phyloP scores from a whole-genome alignment of 2,797 vertebrate species.

The Acridotheres tristis region DNA sequence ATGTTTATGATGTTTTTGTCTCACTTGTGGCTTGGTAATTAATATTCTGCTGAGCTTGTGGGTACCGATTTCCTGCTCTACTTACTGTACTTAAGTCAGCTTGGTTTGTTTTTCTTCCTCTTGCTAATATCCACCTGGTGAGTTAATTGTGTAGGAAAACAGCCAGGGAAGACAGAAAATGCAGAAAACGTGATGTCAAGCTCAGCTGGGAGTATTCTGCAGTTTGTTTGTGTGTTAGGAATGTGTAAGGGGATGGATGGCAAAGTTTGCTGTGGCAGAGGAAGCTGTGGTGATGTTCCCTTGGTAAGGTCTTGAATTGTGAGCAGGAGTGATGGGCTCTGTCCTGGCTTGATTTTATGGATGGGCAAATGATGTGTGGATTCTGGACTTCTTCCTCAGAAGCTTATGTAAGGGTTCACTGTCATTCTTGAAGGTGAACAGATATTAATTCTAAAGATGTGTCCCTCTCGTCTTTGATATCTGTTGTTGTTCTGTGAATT shows the following conservation, averaged over 20 bases:
- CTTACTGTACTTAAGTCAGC: constrained; percentile 37
- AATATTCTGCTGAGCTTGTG: constrained; percentile 35
- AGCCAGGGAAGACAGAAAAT: neutral
- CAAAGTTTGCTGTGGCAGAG: neutral
- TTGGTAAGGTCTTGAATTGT: neutral
- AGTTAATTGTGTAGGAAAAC: constrained; percentile 35
- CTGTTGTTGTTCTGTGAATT: neutral
- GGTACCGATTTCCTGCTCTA: constrained; percentile 44
- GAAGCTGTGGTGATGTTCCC: neutral
- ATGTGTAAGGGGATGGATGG: neutral
- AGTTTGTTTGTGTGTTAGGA: neutral
- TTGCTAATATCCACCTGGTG: constrained; percentile 41
- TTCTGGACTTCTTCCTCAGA: neutral
- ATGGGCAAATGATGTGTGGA: neutral
- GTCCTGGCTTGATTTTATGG: neutral
- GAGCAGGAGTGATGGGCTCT: neutral
- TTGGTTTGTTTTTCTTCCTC: constrained; percentile 40
- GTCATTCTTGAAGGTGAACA: neutral
- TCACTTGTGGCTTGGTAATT: constrained; percentile 11
- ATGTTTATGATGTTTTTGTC: constrained; percentile 1
- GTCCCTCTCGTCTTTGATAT: rapidly evolving
- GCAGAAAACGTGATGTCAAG: neutral
- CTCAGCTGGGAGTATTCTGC: neutral
- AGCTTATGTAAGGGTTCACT: neutral
- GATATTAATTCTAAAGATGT: neutral